A percentile compares a stretch with the other conserved stretches of the same genome.
Evolutionary conservation across 2,888 invertebrate species (phyloP).

Genomic region (Acanthopleura granulata): DNA sequence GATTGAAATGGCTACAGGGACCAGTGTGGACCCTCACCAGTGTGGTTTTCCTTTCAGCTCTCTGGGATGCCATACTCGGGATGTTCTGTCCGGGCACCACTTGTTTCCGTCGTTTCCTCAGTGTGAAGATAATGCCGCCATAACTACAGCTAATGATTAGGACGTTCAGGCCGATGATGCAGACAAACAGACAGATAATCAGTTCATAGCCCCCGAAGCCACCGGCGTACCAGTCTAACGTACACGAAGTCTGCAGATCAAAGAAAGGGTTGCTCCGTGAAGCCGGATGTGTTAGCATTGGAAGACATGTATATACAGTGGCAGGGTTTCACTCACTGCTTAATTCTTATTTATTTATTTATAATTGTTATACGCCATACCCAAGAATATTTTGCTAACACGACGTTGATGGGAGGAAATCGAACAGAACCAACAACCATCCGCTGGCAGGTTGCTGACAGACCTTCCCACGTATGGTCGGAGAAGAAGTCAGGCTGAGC

Average conservation of each 20-base stretch:
- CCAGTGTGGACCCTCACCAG: not conserved
- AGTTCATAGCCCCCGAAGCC: not conserved
- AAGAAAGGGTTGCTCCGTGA: not conserved
- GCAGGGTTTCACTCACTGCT: too few species aligned
- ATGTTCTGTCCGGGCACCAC: not conserved
- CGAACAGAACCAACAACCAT: too few species aligned
- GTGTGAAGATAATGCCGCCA: not conserved
- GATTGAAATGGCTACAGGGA: not conserved
- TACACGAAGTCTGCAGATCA: constrained; percentile 2
- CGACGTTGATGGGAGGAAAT: too few species aligned
- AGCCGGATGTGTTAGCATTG: too few species aligned
- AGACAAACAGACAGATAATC: not conserved
- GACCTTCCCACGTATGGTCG: too few species aligned
- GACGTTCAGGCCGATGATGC: not conserved
- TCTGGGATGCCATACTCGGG: not conserved
- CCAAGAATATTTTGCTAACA: too few species aligned
- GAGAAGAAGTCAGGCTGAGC: too few species aligned
- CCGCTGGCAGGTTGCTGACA: too few species aligned
- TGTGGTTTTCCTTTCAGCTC: not conserved
- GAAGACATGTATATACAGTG: too few species aligned
- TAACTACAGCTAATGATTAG: not conserved
- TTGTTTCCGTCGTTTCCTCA: not conserved
- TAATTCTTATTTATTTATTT: too few species aligned
- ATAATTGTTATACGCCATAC: too few species aligned
- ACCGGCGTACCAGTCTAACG: not conserved